Evolutionary conservation across 2,113 vertebrate genomes (phyloP).

Genomic region (Amphilophus citrinellus): DNA sequence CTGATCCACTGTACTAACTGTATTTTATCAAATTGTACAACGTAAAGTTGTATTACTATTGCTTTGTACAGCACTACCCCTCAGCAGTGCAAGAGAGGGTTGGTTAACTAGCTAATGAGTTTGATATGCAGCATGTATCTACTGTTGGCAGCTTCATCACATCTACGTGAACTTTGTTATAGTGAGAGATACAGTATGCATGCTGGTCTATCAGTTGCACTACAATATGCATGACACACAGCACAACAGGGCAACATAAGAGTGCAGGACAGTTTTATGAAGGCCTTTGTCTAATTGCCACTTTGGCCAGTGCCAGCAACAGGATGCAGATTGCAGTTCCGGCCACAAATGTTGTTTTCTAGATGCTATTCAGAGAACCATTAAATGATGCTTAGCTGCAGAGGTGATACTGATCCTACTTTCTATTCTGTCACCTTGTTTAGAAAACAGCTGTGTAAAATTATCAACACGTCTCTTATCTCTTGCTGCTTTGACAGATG

Average conservation of each 20-base stretch:
- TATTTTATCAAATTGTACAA: too few species aligned
- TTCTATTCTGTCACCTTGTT: neutral
- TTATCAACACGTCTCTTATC: slow-evolving; percentile 2
- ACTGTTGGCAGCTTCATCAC: too few species aligned
- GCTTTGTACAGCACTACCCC: neutral
- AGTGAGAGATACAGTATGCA: too few species aligned
- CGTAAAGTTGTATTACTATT: neutral
- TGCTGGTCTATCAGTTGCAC: neutral
- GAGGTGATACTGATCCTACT: neutral
- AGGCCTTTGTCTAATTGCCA: too few species aligned
- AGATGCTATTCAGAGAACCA: neutral
- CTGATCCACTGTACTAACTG: too few species aligned
- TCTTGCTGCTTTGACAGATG: slow-evolving; percentile 17
- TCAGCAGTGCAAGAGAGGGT: neutral
- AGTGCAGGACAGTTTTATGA: neutral
- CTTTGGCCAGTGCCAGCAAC: neutral
- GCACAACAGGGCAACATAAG: neutral
- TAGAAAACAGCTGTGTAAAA: neutral
- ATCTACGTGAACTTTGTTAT: too few species aligned
- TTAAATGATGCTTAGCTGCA: slow-evolving; percentile 23
- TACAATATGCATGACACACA: neutral
- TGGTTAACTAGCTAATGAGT: neutral
- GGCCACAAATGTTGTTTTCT: neutral
- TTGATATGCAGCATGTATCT: neutral
- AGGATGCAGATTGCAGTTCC: neutral